Conservation (phyloP, 1,140 invertebrate species). For the Lutraria rhynchaena region DNA sequence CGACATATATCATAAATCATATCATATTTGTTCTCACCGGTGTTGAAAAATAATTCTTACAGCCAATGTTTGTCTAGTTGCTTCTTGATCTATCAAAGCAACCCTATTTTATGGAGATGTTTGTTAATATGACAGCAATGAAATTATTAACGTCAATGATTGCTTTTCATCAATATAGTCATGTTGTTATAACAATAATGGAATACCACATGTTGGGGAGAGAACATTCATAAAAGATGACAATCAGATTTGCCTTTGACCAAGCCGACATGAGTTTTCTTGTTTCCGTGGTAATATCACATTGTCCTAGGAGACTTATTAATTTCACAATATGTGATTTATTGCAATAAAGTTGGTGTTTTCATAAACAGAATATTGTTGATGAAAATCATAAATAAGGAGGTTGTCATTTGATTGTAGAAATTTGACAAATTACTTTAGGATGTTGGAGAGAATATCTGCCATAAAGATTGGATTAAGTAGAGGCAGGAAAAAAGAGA, state of each 20-base stretch:
- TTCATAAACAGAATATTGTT: conserved; percentile 28
- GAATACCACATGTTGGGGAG: conserved; percentile 16
- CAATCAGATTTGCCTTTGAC: conserved; percentile 27
- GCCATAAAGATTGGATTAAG: no score
- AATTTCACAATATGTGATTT: conserved; percentile 43
- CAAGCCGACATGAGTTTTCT: conserved; percentile 22
- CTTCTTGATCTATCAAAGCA: conserved; percentile 28
- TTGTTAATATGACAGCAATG: conserved; percentile 38
- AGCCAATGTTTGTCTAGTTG: conserved; percentile 41
- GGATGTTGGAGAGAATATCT: not conserved
- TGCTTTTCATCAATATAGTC: no score
- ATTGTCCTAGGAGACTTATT: conserved; percentile 29
- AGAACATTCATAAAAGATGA: conserved; percentile 47
- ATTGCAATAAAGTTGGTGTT: conserved; percentile 30
- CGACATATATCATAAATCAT: conserved; percentile 56
- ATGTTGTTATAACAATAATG: conserved; percentile 5
- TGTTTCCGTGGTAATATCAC: conserved; percentile 11
- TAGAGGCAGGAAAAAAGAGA: no score
- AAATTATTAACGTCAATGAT: conserved; percentile 8
- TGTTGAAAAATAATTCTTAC: conserved; percentile 49
- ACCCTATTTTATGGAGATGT: conserved; percentile 34
- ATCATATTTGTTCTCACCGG: conserved; percentile 52
- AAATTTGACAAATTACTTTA: conserved; percentile 26
- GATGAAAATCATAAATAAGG: conserved; percentile 21
- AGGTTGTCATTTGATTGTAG: conserved; percentile 21